phyloP scores from a whole-genome alignment of 2,113 vertebrate genomes.

The Bubo bubo region DNA sequence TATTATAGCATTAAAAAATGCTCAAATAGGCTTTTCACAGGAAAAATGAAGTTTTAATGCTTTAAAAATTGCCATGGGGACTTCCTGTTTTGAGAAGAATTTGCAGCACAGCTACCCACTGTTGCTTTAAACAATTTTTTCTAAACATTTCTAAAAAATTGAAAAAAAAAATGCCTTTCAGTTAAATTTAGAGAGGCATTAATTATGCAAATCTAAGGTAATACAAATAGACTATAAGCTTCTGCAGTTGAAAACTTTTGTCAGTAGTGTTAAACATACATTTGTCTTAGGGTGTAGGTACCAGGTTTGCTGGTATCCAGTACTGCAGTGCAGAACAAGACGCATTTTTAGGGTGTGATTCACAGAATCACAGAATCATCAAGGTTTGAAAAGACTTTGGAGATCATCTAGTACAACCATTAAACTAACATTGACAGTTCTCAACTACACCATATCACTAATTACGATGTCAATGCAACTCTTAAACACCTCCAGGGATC shows the following conservation, averaged over 20 bases:
- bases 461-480: too few relatives aligned
- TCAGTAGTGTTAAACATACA: neutral
- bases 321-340: neutral
- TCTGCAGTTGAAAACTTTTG: neutral
- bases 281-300: neutral
- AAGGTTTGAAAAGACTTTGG: too few relatives aligned
- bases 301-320: neutral
- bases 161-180: neutral
- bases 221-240: neutral
- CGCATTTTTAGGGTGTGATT: neutral
- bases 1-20: conserved; percentile 56
- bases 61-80: conserved; percentile 17
- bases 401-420: too few relatives aligned
- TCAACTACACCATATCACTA: too few relatives aligned
- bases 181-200: neutral
- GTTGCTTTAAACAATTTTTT: neutral
- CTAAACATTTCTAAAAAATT: neutral
- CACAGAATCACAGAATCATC: too few relatives aligned
- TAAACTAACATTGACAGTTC: too few relatives aligned
- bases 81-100: conserved; percentile 1
- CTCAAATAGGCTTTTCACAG: conserved; percentile 15
- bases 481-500: too few relatives aligned
- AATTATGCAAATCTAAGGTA: neutral
- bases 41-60: conserved; percentile 32
- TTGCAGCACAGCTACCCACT: neutral